These are phyloP conservation scores for Sinocyclocheilus anshuiensis DNA, from an alignment of 2,113 vertebrate species.

Conservation along the genomic window DNA sequence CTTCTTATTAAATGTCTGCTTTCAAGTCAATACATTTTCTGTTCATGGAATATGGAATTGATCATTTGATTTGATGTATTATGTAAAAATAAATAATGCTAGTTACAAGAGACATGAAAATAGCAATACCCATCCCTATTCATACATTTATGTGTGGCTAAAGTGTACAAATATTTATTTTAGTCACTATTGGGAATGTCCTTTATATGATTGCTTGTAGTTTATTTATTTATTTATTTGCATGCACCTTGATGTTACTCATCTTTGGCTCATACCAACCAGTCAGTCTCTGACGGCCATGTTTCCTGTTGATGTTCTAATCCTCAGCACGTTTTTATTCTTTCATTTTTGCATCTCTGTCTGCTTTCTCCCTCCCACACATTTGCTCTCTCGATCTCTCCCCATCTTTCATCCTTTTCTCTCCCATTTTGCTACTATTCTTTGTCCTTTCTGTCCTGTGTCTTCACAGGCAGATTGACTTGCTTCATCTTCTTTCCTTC, in stretches of 20 bases:
- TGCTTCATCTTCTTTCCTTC: constrained; percentile 73
- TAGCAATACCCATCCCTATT: neutral
- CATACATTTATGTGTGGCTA: neutral
- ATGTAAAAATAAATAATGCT: neutral
- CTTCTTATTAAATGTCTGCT: neutral
- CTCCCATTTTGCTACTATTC: constrained; percentile 32
- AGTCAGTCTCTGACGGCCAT: neutral
- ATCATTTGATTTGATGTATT: neutral
- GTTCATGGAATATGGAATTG: neutral
- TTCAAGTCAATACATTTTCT: neutral
- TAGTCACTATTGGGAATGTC: neutral
- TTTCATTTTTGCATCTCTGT: constrained; percentile 11
- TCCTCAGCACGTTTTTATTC: constrained; percentile 24
- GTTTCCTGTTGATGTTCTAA: constrained; percentile 34
- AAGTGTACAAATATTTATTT: neutral
- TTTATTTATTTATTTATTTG: neutral
- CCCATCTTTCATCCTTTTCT: constrained; percentile 42
- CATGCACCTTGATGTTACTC: neutral
- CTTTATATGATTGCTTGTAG: neutral
- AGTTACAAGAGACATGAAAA: neutral
- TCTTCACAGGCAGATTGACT: constrained; percentile 73
- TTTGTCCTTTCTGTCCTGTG: constrained; percentile 42
- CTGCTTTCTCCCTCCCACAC: constrained; percentile 11
- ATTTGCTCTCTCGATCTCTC: constrained; percentile 24
- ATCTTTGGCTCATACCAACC: neutral